phyloP scores from a whole-genome alignment of 2,888 invertebrate genomes.

The Oxycera nigricornis region DNA sequence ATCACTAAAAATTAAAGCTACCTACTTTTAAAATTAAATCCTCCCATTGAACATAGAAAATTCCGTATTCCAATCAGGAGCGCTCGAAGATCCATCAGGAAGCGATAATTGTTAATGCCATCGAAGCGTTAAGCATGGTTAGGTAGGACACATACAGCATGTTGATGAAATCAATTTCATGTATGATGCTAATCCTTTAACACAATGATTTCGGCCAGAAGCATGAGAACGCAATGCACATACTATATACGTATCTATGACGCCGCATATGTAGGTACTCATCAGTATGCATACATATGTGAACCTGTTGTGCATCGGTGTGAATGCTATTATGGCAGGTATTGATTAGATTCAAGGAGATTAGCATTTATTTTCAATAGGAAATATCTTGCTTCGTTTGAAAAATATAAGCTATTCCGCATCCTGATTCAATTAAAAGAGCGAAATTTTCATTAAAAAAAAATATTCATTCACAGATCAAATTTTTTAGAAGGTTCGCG shows the following conservation, averaged over 20 bases:
- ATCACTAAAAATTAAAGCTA: no score
- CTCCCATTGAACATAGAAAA: no score
- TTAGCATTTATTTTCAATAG: constrained; percentile 18
- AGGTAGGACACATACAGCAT: background rate
- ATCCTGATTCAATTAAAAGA: no score
- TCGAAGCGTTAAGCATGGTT: constrained; percentile 11
- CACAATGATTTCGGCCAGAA: constrained; percentile 12
- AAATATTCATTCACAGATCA: no score
- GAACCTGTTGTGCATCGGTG: background rate
- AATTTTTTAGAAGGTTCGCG: no score
- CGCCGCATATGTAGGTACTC: background rate
- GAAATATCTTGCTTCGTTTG: no score
- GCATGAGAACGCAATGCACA: background rate
- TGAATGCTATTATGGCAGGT: background rate
- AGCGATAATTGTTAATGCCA: constrained; percentile 7
- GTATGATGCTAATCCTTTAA: constrained; percentile 26
- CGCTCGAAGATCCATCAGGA: background rate
- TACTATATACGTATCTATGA: background rate
- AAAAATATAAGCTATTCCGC: no score
- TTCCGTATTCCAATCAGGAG: constrained; percentile 17
- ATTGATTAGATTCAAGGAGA: constrained; percentile 12
- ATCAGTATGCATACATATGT: background rate
- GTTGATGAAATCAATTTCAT: constrained; percentile 28
- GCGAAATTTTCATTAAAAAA: no score
- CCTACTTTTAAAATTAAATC: no score